phyloP scores from a whole-genome alignment of 1,140 invertebrate species.

The Macrotrachela quadricornifera region DNA sequence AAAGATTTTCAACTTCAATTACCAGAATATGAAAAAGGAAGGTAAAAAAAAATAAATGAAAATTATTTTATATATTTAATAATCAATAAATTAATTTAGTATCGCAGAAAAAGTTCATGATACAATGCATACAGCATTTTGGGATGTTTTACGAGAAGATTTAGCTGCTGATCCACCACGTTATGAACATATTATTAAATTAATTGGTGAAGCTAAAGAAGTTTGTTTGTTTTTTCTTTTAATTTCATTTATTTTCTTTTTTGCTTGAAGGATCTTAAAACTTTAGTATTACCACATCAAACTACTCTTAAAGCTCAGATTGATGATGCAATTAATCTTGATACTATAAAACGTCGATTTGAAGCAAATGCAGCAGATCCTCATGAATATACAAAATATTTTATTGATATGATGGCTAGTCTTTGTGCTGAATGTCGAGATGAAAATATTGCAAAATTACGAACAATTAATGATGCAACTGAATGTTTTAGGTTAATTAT shows the following conservation, averaged over 20 bases:
- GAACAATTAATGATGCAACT: slow-evolving; percentile 50
- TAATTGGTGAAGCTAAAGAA: slow-evolving; percentile 68
- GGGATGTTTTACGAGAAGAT: too few species aligned
- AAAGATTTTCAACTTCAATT: slow-evolving; percentile 67
- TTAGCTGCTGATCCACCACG: too few species aligned
- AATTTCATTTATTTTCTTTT: too few species aligned
- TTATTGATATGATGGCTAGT: slow-evolving; percentile 62
- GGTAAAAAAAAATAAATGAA: too few species aligned
- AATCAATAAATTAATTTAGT: slow-evolving; percentile 11
- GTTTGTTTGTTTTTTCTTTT: slow-evolving; percentile 28
- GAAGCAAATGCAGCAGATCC: slow-evolving; percentile 53
- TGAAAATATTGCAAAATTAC: slow-evolving; percentile 55
- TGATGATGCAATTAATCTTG: slow-evolving; percentile 58
- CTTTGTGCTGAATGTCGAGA: slow-evolving; percentile 80
- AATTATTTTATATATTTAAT: too few species aligned
- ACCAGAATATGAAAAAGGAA: slow-evolving; percentile 49
- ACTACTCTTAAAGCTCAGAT: slow-evolving; percentile 56
- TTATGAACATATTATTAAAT: slow-evolving; percentile 55
- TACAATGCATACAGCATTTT: too few species aligned
- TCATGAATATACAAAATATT: slow-evolving; percentile 56
- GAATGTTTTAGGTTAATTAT: slow-evolving; percentile 63
- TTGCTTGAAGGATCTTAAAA: slow-evolving; percentile 42
- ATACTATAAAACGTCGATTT: slow-evolving; percentile 61
- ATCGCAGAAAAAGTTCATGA: too few species aligned
- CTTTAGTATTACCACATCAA: slow-evolving; percentile 59